Evolutionary conservation across 2,113 vertebrate species (phyloP), one percentile per base, ranked within the genome.

Genomic region (Pterocles burchelli): DNA sequence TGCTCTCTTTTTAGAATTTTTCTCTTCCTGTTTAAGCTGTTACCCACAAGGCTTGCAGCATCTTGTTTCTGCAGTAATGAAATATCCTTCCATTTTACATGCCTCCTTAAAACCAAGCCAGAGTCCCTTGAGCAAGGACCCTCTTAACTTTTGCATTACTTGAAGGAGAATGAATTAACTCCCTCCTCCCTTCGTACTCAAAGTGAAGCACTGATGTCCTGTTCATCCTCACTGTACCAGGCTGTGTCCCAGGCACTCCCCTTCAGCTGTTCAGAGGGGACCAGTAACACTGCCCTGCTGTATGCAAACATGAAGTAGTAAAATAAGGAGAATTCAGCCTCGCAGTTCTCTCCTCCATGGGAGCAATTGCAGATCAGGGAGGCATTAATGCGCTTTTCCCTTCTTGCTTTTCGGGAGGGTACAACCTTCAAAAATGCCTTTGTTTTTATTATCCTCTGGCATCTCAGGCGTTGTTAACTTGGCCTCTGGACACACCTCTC

Each of bases 281-380:
- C 29, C 33, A 24, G 55, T 36, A 20, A 36, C 55, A 18, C 49
- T 58, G 36, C 38, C 15, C n/a, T 48, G n/a, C 17, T 41, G 10
- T 14, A 19, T 57, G 48, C 29, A 31, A 72, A 46, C 15, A 11
- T 43, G 38, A 45, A 10, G 10, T 31, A n/a, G 36, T 31, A 71
- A 81, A 83, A 55, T 31, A 33, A 77, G 29, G 33, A 81, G 65
- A 70, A 48, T 67, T 74, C 28, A 86, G 24, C 6, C 46, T 74
- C 0, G 0, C 2, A 4, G 20, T 58, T 77, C 58, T 45, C 34
- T 84, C 8, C 11, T 73, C 17, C 11, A 1, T 46, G 65, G 59
- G 33, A 94, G 18, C 46, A 31, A 29, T 7, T 67, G 52, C 33
- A 4, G 15, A 81, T 67, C 49, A 74, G 43, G 28, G 34, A 67